A percentile compares a stretch with the other conserved stretches of the same genome.
phyloP scores from a whole-genome alignment of 2,797 vertebrate species.

The Sebastes dallii region DNA sequence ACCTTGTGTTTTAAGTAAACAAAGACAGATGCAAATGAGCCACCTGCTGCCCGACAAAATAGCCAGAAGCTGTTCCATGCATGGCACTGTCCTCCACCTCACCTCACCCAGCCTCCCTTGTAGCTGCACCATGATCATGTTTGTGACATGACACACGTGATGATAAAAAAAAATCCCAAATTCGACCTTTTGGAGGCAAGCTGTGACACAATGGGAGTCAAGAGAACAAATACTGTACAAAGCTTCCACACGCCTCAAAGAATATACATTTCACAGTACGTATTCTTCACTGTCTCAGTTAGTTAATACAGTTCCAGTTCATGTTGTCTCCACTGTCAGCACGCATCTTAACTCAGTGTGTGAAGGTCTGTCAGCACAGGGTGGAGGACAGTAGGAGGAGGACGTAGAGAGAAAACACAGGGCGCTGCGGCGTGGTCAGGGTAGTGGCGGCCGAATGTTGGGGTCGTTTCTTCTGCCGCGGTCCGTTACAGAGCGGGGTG shows the following conservation, averaged over 20 bases:
- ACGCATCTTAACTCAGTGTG: neutral
- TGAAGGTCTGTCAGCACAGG: slow-evolving; percentile 65
- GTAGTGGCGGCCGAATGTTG: slow-evolving; percentile 26
- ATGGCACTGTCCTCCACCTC: neutral
- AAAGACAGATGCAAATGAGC: slow-evolving; percentile 11
- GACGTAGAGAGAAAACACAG: neutral
- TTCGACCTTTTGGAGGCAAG: neutral
- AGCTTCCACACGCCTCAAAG: neutral
- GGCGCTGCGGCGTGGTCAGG: neutral
- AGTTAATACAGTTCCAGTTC: slow-evolving; percentile 5
- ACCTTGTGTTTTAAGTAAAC: slow-evolving; percentile 11
- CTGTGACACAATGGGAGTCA: neutral
- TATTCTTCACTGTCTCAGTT: neutral
- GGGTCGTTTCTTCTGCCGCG: slow-evolving; percentile 77
- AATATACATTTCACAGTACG: slow-evolving; percentile 9
- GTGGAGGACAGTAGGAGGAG: slow-evolving; percentile 29
- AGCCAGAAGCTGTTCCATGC: slow-evolving; percentile 10
- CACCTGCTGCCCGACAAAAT: slow-evolving; percentile 11
- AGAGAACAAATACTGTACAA: slow-evolving; percentile 21
- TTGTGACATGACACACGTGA: neutral
- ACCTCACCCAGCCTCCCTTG: neutral
- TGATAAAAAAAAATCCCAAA: neutral
- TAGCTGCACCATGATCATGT: neutral
- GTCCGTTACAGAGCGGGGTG: slow-evolving; percentile 94
- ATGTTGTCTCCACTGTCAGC: neutral